phyloP scores from a whole-genome alignment of 2,888 invertebrate genomes.

The Phorcus lineatus region DNA sequence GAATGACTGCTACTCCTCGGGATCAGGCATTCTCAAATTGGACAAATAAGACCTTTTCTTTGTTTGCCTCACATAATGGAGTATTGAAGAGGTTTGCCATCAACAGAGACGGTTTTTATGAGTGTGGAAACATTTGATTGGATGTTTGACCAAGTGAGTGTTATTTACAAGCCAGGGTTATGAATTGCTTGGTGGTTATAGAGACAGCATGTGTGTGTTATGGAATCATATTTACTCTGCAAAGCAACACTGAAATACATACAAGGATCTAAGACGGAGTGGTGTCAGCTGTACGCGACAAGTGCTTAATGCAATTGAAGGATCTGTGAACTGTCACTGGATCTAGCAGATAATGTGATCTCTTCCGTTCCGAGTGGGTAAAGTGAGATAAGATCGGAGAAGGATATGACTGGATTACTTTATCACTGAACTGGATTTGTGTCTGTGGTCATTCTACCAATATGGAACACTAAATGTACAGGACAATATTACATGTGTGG shows the following conservation, averaged over 20 bases:
- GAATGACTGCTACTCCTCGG: neutral
- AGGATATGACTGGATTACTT: too few relatives aligned
- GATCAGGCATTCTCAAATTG: neutral
- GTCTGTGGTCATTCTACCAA: too few relatives aligned
- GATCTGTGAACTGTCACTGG: too few relatives aligned
- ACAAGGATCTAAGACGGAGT: neutral
- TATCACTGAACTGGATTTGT: too few relatives aligned
- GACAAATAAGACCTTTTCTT: neutral
- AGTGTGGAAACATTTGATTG: neutral
- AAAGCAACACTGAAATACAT: neutral
- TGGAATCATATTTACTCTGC: neutral
- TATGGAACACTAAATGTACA: too few relatives aligned
- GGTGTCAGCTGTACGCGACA: neutral
- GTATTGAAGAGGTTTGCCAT: neutral
- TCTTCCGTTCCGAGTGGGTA: too few relatives aligned
- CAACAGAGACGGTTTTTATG: neutral
- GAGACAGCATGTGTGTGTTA: neutral
- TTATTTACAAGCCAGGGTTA: neutral
- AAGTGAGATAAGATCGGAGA: too few relatives aligned
- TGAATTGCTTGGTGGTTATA: neutral
- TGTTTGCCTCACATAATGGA: neutral
- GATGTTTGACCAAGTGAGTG: neutral
- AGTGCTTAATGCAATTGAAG: slow-evolving; percentile 1
- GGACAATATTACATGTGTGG: too few relatives aligned
- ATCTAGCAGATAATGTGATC: too few relatives aligned